These are phyloP conservation scores for Drosophila ogumai DNA, from an alignment of 1,140 invertebrate genomes.

Conservation along the genomic window DNA sequence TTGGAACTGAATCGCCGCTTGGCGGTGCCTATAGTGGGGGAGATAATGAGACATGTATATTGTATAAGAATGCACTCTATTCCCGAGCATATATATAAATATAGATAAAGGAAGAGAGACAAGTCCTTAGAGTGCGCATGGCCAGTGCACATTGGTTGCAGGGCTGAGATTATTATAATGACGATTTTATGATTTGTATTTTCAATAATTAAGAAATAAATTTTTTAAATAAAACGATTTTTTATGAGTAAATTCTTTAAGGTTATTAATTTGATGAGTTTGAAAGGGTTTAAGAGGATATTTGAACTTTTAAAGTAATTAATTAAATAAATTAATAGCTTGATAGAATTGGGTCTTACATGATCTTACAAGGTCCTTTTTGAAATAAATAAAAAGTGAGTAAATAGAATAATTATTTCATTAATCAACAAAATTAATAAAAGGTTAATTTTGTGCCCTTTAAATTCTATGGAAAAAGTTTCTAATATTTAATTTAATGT, in stretches of 20 bases:
- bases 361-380: no score
- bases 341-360: no score
- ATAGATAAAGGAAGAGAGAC: slow-evolving; percentile 22
- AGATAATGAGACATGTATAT: slow-evolving; percentile 23
- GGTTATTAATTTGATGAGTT: not conserved
- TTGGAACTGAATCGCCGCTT: slow-evolving; percentile 53
- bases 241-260: not conserved
- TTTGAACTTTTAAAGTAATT: not conserved
- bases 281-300: not conserved
- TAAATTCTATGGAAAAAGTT: no score
- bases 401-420: no score
- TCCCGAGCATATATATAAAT: not conserved
- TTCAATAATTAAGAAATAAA: slow-evolving; percentile 6
- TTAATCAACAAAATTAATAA: no score
- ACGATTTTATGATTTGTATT: not conserved
- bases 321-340: no score
- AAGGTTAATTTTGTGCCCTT: no score
- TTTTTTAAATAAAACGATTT: not conserved
- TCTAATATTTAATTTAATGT: no score
- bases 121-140: slow-evolving; percentile 49
- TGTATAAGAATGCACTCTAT: slow-evolving; percentile 13
- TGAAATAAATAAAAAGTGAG: no score
- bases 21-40: slow-evolving; percentile 10
- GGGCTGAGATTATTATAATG: slow-evolving; percentile 3
- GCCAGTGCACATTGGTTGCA: slow-evolving; percentile 49